phyloP scores from a whole-genome alignment of 1,140 invertebrate species.

The Pseudomyrmex concolor region DNA sequence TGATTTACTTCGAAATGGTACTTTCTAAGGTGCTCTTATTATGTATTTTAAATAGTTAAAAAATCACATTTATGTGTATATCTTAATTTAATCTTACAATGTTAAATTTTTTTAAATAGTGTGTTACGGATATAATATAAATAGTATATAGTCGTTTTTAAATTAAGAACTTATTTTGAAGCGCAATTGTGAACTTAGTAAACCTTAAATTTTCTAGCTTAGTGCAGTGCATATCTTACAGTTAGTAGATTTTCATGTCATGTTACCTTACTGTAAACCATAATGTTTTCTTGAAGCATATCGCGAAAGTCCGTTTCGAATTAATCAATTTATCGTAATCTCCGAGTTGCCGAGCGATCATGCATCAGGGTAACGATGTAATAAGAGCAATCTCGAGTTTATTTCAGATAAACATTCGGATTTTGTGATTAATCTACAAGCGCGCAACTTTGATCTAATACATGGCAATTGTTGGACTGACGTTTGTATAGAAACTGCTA shows the following conservation, averaged over 20 bases:
- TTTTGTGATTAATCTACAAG: slow-evolving; percentile 14
- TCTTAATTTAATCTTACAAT: background rate
- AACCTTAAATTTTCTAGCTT: background rate
- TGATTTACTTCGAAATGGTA: slow-evolving; percentile 42
- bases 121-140: background rate
- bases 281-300: background rate
- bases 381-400: slow-evolving; percentile 30
- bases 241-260: background rate
- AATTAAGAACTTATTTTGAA: background rate
- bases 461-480: background rate
- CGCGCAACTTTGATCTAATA: background rate
- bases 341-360: slow-evolving; percentile 52
- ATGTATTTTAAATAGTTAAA: background rate
- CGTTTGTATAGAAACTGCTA: background rate
- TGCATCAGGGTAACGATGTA: slow-evolving; percentile 12
- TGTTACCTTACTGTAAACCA: background rate
- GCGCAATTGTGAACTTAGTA: background rate
- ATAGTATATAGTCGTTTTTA: background rate
- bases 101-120: background rate
- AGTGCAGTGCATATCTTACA: background rate
- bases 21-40: background rate
- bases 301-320: slow-evolving; percentile 18
- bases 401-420: slow-evolving; percentile 4
- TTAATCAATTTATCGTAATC: slow-evolving; percentile 32
- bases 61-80: background rate